phyloP scores from a whole-genome alignment of 2,113 vertebrate genomes.

The Mesitornis unicolor region DNA sequence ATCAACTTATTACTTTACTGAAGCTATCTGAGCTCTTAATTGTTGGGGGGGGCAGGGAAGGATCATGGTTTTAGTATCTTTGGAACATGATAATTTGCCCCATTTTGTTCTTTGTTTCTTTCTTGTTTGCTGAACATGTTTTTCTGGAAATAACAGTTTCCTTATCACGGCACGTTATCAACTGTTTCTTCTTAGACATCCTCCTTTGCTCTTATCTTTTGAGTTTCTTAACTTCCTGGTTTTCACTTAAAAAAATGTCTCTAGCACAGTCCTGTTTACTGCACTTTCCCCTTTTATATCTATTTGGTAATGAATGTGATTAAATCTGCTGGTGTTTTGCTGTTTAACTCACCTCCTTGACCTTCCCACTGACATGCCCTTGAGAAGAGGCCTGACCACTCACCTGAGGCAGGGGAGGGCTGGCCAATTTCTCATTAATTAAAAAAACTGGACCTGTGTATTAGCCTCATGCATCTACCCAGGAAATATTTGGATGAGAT shows the following conservation, averaged over 20 bases:
- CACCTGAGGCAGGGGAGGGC: fast-evolving
- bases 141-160: slow-evolving; percentile 16
- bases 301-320: background rate
- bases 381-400: fast-evolving
- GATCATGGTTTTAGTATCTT: background rate
- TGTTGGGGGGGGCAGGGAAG: fast-evolving
- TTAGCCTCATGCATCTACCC: background rate
- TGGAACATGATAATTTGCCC: background rate
- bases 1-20: background rate
- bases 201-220: slow-evolving; percentile 56
- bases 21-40: background rate
- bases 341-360: background rate
- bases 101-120: background rate
- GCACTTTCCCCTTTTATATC: background rate
- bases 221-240: slow-evolving; percentile 59
- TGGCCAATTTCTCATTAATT: background rate
- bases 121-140: background rate
- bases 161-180: slow-evolving; percentile 46
- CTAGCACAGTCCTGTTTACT: slow-evolving; percentile 2
- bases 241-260: background rate
- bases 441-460: background rate
- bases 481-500: background rate
- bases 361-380: background rate
- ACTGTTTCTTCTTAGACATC: background rate
- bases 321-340: background rate